phyloP scores from a whole-genome alignment of 2,113 vertebrate species.

The Syngnathus floridae region DNA sequence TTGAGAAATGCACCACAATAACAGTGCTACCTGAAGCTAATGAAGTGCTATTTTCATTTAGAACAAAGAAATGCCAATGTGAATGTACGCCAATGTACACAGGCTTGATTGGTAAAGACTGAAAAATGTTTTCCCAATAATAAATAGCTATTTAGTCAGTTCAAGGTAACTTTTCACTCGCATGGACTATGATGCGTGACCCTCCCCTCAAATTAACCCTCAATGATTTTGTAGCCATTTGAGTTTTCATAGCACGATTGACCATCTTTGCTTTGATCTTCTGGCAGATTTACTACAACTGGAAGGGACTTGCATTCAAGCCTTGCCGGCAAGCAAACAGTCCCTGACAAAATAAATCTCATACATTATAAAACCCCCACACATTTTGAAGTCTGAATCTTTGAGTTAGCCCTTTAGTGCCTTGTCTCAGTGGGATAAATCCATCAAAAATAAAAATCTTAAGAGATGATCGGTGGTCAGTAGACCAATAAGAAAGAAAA shows the following conservation, averaged over 20 bases:
- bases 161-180: neutral
- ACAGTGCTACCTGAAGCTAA: conserved; percentile 6
- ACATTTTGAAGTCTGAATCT: neutral
- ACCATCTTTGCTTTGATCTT: conserved; percentile 40
- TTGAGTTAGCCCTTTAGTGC: conserved; percentile 11
- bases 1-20: conserved; percentile 37
- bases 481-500: conserved; percentile 43
- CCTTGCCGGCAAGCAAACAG: conserved; percentile 36
- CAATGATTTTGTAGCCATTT: conserved; percentile 24
- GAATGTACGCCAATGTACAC: neutral
- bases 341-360: conserved; percentile 14
- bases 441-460: conserved; percentile 25
- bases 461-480: conserved; percentile 35
- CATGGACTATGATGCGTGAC: neutral
- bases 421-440: conserved; percentile 27
- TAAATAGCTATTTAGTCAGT: neutral
- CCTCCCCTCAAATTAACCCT: conserved; percentile 12
- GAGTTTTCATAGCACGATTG: conserved; percentile 20
- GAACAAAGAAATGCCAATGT: neutral
- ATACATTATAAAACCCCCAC: conserved; percentile 2
- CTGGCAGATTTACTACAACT: conserved; percentile 28
- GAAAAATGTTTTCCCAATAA: neutral
- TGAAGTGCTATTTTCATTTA: neutral
- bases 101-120: neutral
- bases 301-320: conserved; percentile 29